Evolutionary conservation across 2,888 invertebrate genomes (phyloP), one percentile per base, ranked within the genome.

Genomic region (Ommatoiulus sabulosus): DNA sequence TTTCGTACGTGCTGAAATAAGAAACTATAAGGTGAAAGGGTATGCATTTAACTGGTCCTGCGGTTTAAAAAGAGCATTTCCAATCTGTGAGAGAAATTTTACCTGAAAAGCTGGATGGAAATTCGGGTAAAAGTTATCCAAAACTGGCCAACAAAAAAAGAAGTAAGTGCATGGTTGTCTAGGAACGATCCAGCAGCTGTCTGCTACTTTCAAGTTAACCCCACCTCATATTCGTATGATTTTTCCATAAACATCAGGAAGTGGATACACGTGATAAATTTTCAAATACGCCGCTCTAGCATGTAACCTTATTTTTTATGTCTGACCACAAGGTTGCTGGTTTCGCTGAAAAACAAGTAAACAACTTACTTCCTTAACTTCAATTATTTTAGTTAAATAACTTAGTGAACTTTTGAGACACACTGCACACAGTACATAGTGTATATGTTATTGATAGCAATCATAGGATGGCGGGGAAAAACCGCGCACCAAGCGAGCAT

Each of bases 221-320:
- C 80, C 80, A 35, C 80, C 80, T 15, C 80, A 12, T 80, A 80
- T 80, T 80, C 12, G 12, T 80, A 43, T 10, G 35, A 80, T 43
- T 80, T 80, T 80, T 43, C 35, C 80, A 80, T 80, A 80, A 80
- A 80, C 35, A 80, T 80, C 35, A 35, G 80, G 80, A 80, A 80
- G 80, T 80, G 80, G 35, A 80, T 72, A 12, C 8, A 63, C 8
- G 20, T 7, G 4, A 20, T n/a, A 63, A 20, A 63, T 52, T 52
- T 52, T 15, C 1, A 52, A 52, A 15, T 15, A 17, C 6, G n/a
- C 35, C 35, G 35, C 0, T 20, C 7, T 17, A 63, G 20, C n/a
- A n/a, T 63, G 3, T 35, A 80, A 24, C 35, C 35, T n/a, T 3
- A 72, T 72, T 80, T 80, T 80, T 24, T 43, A 43, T 80, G 0